A percentile compares a stretch with the other conserved stretches of the same genome.
Conservation (phyloP, 1,140 invertebrate species). For the Pinna nobilis region DNA sequence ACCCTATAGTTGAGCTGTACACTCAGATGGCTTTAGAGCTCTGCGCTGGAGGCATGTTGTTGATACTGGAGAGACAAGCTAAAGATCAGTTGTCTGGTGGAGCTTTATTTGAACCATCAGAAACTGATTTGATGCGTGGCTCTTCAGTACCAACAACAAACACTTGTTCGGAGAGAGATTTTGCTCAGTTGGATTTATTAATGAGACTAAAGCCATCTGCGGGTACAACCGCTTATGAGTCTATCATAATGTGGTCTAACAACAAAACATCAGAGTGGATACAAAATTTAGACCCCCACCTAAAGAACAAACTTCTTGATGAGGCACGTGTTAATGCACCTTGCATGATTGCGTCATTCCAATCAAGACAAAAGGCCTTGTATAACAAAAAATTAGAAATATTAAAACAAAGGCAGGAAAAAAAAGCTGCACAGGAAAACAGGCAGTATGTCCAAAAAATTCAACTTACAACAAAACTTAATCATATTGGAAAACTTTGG, state of each 20-base stretch:
- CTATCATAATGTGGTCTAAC: constrained; percentile 15
- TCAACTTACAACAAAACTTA: neutral
- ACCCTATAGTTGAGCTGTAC: constrained; percentile 23
- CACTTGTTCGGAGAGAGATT: too few relatives aligned
- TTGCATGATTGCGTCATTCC: constrained; percentile 9
- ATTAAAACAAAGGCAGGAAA: neutral
- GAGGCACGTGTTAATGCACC: constrained; percentile 8
- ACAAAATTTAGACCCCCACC: neutral
- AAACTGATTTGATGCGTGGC: constrained; percentile 23
- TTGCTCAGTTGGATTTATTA: constrained; percentile 34
- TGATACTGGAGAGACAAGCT: too few relatives aligned
- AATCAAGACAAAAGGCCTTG: constrained; percentile 3
- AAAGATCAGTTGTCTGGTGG: too few relatives aligned
- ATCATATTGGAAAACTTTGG: neutral
- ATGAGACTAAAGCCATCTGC: too few relatives aligned
- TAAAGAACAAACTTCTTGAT: constrained; percentile 15
- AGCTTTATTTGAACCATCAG: too few relatives aligned
- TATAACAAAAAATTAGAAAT: constrained; percentile 12
- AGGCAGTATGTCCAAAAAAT: neutral
- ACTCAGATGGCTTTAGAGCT: too few relatives aligned
- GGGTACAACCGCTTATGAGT: too few relatives aligned
- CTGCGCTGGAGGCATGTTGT: too few relatives aligned
- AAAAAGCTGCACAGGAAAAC: neutral
- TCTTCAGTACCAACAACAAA: constrained; percentile 23
- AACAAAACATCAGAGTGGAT: constrained; percentile 1